phyloP scores from a whole-genome alignment of 1,140 invertebrate genomes.

The Drosophila nasuta region DNA sequence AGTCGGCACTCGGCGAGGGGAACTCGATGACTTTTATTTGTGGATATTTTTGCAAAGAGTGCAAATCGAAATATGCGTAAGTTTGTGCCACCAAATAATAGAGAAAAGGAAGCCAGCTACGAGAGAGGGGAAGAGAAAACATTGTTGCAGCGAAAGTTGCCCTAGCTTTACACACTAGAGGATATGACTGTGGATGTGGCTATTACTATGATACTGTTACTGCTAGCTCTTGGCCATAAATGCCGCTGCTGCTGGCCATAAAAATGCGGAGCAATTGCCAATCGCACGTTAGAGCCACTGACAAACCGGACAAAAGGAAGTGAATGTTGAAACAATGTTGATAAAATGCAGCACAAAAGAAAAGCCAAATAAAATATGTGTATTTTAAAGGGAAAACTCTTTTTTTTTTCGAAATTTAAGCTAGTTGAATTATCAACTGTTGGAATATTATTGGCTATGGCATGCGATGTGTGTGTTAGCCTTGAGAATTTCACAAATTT shows the following conservation, averaged over 20 bases:
- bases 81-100: constrained; percentile 12
- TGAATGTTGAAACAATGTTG: constrained; percentile 9
- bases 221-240: constrained; percentile 55
- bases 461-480: neutral
- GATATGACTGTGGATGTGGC: constrained; percentile 23
- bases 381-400: constrained; percentile 11
- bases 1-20: constrained; percentile 23
- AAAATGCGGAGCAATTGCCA: constrained; percentile 43
- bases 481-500: constrained; percentile 21
- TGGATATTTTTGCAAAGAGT: constrained; percentile 35
- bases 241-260: constrained; percentile 45
- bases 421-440: too few species aligned
- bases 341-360: constrained; percentile 5
- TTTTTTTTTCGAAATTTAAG: neutral
- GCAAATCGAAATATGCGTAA: constrained; percentile 47
- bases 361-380: constrained; percentile 17
- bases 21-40: constrained; percentile 43
- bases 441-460: constrained; percentile 5
- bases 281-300: constrained; percentile 19
- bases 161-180: constrained; percentile 32
- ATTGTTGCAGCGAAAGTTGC: constrained; percentile 56
- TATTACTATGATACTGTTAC: constrained; percentile 39
- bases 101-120: neutral
- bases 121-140: constrained; percentile 9
- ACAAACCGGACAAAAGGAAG: constrained; percentile 37